Base-by-base conservation (phyloP, 2,797 vertebrate species). In the Myiotriccus ornatus region DNA sequence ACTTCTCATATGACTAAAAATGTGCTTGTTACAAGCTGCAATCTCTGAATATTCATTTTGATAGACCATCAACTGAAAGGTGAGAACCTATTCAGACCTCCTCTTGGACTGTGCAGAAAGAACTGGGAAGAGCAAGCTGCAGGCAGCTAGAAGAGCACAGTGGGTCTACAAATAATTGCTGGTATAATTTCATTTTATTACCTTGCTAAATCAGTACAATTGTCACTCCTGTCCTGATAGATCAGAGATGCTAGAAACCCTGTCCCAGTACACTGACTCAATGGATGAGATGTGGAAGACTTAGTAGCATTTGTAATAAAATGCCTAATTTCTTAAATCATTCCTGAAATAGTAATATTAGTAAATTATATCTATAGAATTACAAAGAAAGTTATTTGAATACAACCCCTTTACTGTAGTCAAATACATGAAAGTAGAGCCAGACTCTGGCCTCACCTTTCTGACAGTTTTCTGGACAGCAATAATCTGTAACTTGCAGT, bases 21-120 rank as follows among this genome's bases (percentile, higher is more conserved):
- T 14, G 39, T 49, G 55, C 78, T 90, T n/a, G n/a, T 68, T 80
- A 76, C 46, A 85, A 87, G 74, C 57, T 70, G 50, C 71, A 76
- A 25, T 37, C 65, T 79, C 82, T 50, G 80, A 90, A 91, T 91
- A 89, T 90, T 86, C 84, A 87, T 90, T 94, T 59, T 93, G 85
- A 91, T 55, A 85, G 68, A 65, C 46, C 71, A 67, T 65, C 71
- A 69, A 1, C 75, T 68, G 67, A 69, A 90, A 83, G 56, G 84
- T 85, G 75, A 92, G 90, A 91, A 82, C 87, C 57, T 84, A 13
- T 59, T 86, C 81, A 83, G 79, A 81, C 34, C 84, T 89, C 59
- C 55, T 79, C 46, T 89, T 79, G 84, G 82, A 64, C 12, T 69
- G 57, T 57, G 39, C 53, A 65, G 57, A 69, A 78, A 78, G 73